Evolutionary conservation across 2,888 invertebrate genomes (phyloP), one percentile per base, ranked within the genome.

Genomic region (Thymelicus sylvestris): DNA sequence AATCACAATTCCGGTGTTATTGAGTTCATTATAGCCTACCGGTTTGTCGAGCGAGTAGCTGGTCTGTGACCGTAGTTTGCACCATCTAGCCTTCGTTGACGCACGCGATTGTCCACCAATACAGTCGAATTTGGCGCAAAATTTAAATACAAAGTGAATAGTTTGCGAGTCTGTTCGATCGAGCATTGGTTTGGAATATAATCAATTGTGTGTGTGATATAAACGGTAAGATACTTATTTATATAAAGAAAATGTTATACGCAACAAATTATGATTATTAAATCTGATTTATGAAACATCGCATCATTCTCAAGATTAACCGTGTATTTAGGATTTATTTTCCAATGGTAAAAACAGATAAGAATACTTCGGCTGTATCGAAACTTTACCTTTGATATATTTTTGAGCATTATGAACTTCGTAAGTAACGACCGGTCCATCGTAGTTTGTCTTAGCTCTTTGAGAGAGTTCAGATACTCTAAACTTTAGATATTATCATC

Each of bases 1-100:
- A 66, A 66, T 66, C 66, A 66, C 59, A n/a, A 44, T 59, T 66
- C 66, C 66, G 57, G 66, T 59, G 24, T 19, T 41, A 57, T 44
- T 59, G 59, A 59, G 66, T 44, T 31, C 66, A n/a, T 47, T 66
- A 66, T 47, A 8, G 24, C 31, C 12, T 47, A 72, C 74, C 81
- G 66, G 90, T 90, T 78, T 62, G 71, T 76, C 79, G 74, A 24
- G 24, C 19, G 50, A 80, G 79, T 72, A 80, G 78, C 72, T 72
- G 66, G 74, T 71, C 72, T 72, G 72, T 74, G 72, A 73, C 73
- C 71, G 74, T 80, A 81, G 81, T 81, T 75, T 75, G 74, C 73
- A 73, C 72, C 72, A 73, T 72, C 75, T 65, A 80, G 80, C 77
- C 81, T 80, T 69, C 71, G 69, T 50, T 71, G 72, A 74, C 79